Percentiles rank a stretch among this genome's conserved stretches.
Conservation (phyloP, 2,113 vertebrate species). For the Suricata suricatta region DNA sequence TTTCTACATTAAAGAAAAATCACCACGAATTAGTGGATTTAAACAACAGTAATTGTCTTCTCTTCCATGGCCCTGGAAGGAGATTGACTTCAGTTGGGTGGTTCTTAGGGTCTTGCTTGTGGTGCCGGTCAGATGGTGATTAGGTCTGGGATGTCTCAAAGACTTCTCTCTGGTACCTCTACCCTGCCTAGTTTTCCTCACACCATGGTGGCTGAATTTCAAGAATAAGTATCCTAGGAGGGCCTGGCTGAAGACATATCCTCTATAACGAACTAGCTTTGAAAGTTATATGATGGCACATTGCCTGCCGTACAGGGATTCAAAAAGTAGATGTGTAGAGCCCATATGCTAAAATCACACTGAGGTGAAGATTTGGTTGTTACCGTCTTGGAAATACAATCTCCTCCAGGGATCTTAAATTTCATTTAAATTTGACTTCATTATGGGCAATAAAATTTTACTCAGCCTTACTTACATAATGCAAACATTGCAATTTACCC, state of each 20-base stretch:
- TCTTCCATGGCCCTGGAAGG: accelerated
- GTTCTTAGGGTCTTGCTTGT: neutral
- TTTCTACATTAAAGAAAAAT: neutral
- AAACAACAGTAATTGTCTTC: neutral
- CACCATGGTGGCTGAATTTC: accelerated
- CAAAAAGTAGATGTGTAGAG: neutral
- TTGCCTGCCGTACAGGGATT: neutral
- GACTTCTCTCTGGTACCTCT: accelerated
- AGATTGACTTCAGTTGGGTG: neutral
- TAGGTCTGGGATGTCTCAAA: neutral
- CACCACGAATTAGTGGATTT: neutral
- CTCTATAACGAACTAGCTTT: neutral
- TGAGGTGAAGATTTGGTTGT: neutral
- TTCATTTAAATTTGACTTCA: neutral
- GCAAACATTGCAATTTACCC: neutral
- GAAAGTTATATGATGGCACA: neutral
- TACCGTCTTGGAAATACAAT: neutral
- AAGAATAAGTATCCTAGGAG: neutral
- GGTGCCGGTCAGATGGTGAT: neutral
- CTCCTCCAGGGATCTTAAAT: neutral
- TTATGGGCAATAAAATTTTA: neutral
- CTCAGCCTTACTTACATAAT: neutral
- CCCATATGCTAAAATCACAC: neutral
- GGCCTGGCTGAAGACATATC: neutral
- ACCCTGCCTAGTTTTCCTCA: neutral